A percentile compares a stretch with the other conserved stretches of the same genome.
Evolutionary conservation across 2,797 vertebrate species (phyloP).

Genomic region (Darevskia mixta): DNA sequence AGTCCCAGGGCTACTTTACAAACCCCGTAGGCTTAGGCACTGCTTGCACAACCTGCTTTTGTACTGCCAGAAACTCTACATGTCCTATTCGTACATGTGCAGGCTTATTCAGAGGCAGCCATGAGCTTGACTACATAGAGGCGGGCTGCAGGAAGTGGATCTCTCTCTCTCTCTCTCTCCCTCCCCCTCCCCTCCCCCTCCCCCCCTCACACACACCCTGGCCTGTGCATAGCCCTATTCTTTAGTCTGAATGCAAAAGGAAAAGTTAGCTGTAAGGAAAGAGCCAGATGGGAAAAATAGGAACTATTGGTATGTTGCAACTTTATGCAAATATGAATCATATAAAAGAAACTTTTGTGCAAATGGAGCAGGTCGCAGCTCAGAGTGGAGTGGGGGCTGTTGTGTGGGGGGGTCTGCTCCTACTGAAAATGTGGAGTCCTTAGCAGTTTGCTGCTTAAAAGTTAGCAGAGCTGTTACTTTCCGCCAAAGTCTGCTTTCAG

Average conservation of each 20-base stretch:
- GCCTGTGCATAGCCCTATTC: background rate
- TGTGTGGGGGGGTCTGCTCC: slow-evolving; percentile 10
- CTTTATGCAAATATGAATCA: slow-evolving; percentile 20
- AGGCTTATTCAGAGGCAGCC: background rate
- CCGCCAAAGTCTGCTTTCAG: slow-evolving; percentile 48
- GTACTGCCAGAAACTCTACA: no score
- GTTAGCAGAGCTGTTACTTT: background rate
- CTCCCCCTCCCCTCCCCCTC: no score
- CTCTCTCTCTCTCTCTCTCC: no score
- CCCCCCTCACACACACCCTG: no score
- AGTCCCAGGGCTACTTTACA: no score
- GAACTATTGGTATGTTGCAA: background rate
- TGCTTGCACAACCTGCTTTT: no score
- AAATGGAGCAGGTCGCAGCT: slow-evolving; percentile 22
- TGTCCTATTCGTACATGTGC: background rate
- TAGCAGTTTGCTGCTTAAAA: slow-evolving; percentile 17
- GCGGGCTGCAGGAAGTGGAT: background rate
- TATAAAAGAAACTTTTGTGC: slow-evolving; percentile 8
- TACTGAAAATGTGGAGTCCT: slow-evolving; percentile 13
- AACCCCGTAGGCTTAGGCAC: no score
- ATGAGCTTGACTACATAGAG: background rate
- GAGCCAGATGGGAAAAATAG: slow-evolving; percentile 18
- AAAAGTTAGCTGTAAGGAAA: background rate
- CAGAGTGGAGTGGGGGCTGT: slow-evolving; percentile 8
- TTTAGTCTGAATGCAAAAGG: background rate